Conservation (phyloP, 2,797 vertebrate species). For the Heterohyrax brucei region DNA sequence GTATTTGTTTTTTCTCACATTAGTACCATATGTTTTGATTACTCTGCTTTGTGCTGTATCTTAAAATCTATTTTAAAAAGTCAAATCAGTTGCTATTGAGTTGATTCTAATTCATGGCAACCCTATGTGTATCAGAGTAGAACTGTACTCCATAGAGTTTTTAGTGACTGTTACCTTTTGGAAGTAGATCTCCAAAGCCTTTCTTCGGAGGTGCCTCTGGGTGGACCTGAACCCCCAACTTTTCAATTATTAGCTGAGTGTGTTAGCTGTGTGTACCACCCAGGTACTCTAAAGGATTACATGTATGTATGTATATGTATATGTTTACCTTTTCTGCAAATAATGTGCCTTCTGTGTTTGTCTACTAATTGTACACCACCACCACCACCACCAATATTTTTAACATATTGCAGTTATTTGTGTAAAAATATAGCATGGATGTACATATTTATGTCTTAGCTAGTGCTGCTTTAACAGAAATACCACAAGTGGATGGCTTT, state of each 20-base stretch:
- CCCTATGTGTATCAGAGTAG: not conserved
- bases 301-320: not conserved
- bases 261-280: not conserved
- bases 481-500: too few species aligned
- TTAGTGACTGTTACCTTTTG: not conserved
- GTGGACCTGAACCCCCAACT: not conserved
- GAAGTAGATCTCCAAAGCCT: not conserved
- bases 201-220: not conserved
- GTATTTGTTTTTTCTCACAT: conserved; percentile 59
- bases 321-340: not conserved
- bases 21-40: not conserved
- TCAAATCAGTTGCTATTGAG: not conserved
- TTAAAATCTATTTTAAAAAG: not conserved
- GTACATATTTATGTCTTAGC: too few species aligned
- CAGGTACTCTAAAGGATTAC: not conserved
- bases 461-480: too few species aligned
- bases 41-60: conserved; percentile 15
- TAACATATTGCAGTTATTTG: too few species aligned
- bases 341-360: too few species aligned
- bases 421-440: too few species aligned
- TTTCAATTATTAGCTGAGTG: not conserved
- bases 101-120: not conserved
- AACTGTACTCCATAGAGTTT: not conserved
- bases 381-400: too few species aligned
- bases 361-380: too few species aligned